Base-by-base conservation (phyloP, 2,888 invertebrate species). In the Sialis lutaria region DNA sequence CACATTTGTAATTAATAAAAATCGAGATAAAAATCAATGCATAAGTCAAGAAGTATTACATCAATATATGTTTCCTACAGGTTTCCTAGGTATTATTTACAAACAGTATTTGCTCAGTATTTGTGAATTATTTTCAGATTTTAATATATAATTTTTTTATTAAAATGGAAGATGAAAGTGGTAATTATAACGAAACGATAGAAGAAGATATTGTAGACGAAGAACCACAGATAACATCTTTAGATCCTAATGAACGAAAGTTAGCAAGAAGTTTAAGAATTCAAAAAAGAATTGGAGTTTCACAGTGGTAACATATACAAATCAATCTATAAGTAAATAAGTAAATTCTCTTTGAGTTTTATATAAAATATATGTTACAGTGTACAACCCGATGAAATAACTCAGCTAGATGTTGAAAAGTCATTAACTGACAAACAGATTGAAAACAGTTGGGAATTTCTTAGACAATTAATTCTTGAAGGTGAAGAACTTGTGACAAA, bases 401-500 rank as follows among this genome's bases (percentile, higher is more conserved):
- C 54, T 7, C 48, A 45, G 39, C 48, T 50, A 43, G 55, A 52
- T 8, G 52, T 50, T 12, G 72, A 72, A 50, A 72, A 75, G 49
- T 67, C 70, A 1, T 64, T 67, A 1, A 74, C 82, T 22, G 79
- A 82, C 56, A 68, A 71, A 50, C 80, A 82, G 53, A 71, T 83
- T 5, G 69, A 75, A 32, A 60, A 67, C 7, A 82, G 82, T 42
- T 73, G 74, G 1, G 75, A 76, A 49, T 64, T 77, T 40, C 64
- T 86, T 22, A 74, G 78, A 53, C 74, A 78, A 47, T 60, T 84
- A 32, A 62, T 77, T 7, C 61, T 72, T 9, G 82, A 84, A 59
- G 82, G 82, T 32, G 73, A 77, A 45, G 82, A 83, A 56, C 71
- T 79, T 57, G 79, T 85, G 48, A 74, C 80, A n/a, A 86, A 86